Evolutionary conservation across 2,888 invertebrate species (phyloP), one percentile per base, ranked within the genome.

Genomic region (Pycnomerus fuliginosus): DNA sequence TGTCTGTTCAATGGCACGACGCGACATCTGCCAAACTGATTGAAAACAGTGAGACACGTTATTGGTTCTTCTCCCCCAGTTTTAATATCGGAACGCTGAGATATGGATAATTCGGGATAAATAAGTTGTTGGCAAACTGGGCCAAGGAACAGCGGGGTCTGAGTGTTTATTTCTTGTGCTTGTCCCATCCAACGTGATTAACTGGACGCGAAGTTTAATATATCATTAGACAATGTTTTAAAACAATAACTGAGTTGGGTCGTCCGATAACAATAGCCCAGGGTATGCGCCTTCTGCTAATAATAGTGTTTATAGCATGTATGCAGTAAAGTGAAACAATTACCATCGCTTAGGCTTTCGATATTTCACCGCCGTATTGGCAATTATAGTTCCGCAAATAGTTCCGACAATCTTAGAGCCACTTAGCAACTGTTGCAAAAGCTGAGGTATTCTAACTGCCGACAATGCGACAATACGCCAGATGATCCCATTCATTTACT

Each of bases 291-390:
- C 69, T 60, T 67, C 58, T 69, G 69, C 60, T 65, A 60, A 59
- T 68, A 69, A 69, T 70, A 61, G 69, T 68, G 68, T 68, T 69
- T 69, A 69, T 67, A 57, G 67, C 64, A 54, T 67, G 68, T 66
- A 69, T 58, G 64, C 56, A 61, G 56, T 67, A 67, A 68, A 69
- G 62, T 64, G 61, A 61, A 65, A 66, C 69, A 67, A 69, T 70
- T 69, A 70, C 67, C 61, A 67, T 67, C 62, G 65, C 64, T 67
- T 68, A 67, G 67, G 67, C 64, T 64, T 61, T 67, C 66, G 63
- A 69, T 70, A 68, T 65, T 66, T 70, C 67, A 67, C 67, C 63
- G 60, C 64, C 53, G 47, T 62, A 64, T 64, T 58, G 64, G 62
- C 62, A 60, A 65, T 65, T 64, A 60, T 61, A 58, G 61, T 56